Evolutionary conservation across 1,140 invertebrate species (phyloP).

Genomic region (Pseudomyrmex flavicornis): DNA sequence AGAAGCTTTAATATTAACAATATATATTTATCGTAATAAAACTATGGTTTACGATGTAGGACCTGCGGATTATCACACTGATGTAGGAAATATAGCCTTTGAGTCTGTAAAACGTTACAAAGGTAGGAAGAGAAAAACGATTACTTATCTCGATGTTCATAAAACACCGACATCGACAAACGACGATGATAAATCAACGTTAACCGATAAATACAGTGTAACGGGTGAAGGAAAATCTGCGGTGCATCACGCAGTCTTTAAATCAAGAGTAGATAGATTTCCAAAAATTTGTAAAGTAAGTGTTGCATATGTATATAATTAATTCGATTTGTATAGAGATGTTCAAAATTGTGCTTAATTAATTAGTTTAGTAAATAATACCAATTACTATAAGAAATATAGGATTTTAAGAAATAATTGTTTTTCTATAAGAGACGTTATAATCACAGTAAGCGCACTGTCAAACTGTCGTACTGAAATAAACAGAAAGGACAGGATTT

Average conservation of each 20-base stretch:
- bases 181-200: constrained; percentile 1
- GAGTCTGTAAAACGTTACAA: constrained; percentile 61
- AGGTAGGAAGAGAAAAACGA: background rate
- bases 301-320: background rate
- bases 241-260: constrained; percentile 70
- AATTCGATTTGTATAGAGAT: too few species aligned
- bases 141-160: background rate
- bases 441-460: too few species aligned
- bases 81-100: constrained; percentile 63
- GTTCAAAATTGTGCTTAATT: too few species aligned
- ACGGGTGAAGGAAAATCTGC: background rate
- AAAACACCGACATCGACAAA: background rate
- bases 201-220: background rate
- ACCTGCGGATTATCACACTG: constrained; percentile 60
- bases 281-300: constrained; percentile 16
- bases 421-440: background rate
- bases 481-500: too few species aligned
- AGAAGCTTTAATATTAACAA: background rate
- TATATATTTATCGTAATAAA: background rate
- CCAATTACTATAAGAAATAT: too few species aligned
- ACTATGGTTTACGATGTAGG: constrained; percentile 37
- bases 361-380: too few species aligned
- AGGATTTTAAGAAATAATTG: too few species aligned
- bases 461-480: too few species aligned
- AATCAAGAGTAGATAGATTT: constrained; percentile 66